Percentiles rank a stretch among this genome's conserved stretches.
Conservation (phyloP, 2,797 vertebrate species). For the Hydrolagus colliei region DNA sequence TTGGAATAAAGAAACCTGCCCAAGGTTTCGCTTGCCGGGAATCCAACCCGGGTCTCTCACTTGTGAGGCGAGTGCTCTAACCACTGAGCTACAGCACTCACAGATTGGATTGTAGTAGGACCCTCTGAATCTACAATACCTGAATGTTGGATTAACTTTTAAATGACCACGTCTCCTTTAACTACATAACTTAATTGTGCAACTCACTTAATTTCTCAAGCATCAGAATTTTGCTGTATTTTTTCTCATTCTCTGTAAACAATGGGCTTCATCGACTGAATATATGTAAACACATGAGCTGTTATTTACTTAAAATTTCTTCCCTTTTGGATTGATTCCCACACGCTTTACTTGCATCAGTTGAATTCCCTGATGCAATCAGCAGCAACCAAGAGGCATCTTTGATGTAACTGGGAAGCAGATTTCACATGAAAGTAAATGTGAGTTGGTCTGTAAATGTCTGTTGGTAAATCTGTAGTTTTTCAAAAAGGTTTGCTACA, state of each 20-base stretch:
- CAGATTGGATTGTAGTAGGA: background rate
- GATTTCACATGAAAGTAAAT: background rate
- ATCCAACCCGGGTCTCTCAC: too few species aligned
- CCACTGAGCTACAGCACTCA: too few species aligned
- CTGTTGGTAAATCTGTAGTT: background rate
- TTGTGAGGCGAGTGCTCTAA: too few species aligned
- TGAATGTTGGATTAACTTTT: background rate
- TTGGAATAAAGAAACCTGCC: too few species aligned
- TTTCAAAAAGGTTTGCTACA: too few species aligned
- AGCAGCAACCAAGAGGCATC: background rate
- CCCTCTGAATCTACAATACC: background rate
- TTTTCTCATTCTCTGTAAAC: background rate
- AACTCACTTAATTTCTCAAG: background rate
- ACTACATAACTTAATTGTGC: background rate
- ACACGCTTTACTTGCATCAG: background rate
- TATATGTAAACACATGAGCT: background rate
- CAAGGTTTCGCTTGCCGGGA: too few species aligned
- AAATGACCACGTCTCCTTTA: background rate
- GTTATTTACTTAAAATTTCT: background rate
- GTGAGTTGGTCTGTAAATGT: background rate
- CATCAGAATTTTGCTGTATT: background rate
- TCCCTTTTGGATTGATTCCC: background rate
- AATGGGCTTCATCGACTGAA: background rate
- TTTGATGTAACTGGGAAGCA: background rate
- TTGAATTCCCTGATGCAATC: constrained; percentile 17